Evolutionary conservation across 2,888 invertebrate species (phyloP).

Genomic region (Thelaira solivaga): DNA sequence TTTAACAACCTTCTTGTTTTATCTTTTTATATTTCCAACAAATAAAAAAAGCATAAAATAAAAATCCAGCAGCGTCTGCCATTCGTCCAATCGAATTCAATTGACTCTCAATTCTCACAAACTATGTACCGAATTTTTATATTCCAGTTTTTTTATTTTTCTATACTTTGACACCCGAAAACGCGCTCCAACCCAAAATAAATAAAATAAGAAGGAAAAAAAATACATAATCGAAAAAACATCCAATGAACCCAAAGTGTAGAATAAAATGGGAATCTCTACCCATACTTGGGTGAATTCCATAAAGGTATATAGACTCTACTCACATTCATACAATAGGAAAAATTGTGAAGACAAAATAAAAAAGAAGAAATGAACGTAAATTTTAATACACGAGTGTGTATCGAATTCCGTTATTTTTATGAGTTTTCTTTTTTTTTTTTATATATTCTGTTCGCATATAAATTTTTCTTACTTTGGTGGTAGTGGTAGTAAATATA

Average conservation of each 20-base stretch:
- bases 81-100: conserved; percentile 75
- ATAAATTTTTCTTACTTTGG: conserved; percentile 26
- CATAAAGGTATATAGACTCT: conserved; percentile 50
- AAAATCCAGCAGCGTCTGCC: conserved; percentile 49
- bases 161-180: conserved; percentile 55
- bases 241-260: conserved; percentile 62
- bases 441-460: conserved; percentile 50
- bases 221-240: conserved; percentile 62
- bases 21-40: conserved; percentile 38
- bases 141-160: conserved; percentile 47
- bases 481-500: conserved; percentile 41
- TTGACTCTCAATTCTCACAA: conserved; percentile 73
- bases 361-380: conserved; percentile 37
- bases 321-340: conserved; percentile 27
- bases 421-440: conserved; percentile 48
- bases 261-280: conserved; percentile 27
- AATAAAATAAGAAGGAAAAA: conserved; percentile 29
- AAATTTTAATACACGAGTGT: conserved; percentile 51
- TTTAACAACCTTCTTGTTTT: conserved; percentile 55
- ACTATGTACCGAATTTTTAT: conserved; percentile 57
- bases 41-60: conserved; percentile 17
- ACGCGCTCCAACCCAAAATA: conserved; percentile 57
- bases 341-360: conserved; percentile 29
- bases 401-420: conserved; percentile 63
- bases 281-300: conserved; percentile 21